Evolutionary conservation across 2,797 vertebrate species (phyloP).

Genomic region (Limosa lapponica): DNA sequence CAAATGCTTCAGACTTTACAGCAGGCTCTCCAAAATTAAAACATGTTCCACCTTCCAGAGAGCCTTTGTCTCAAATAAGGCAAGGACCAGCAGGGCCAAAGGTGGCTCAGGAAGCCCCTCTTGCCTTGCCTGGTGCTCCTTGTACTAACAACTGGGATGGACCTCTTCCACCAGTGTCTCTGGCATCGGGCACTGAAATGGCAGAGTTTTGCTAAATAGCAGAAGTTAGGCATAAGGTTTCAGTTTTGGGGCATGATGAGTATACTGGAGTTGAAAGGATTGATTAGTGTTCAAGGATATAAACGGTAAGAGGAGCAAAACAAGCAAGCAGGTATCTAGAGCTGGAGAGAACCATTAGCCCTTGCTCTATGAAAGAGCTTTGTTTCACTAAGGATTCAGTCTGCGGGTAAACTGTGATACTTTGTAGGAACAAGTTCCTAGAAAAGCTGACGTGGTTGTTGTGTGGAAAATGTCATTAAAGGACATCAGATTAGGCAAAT

Average conservation of each 20-base stretch:
- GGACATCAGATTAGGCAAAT: background rate
- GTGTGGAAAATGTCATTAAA: background rate
- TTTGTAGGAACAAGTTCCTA: background rate
- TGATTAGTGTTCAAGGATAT: background rate
- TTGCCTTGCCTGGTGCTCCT: background rate
- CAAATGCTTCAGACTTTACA: background rate
- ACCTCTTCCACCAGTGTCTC: background rate
- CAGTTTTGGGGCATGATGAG: background rate
- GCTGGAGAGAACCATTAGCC: background rate
- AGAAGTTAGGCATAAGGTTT: background rate
- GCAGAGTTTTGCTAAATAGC: background rate
- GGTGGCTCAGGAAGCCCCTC: background rate
- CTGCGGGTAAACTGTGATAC: background rate
- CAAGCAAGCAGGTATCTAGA: background rate
- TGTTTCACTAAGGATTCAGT: background rate
- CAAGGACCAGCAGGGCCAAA: background rate
- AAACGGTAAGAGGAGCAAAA: background rate
- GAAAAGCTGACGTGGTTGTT: rapidly evolving
- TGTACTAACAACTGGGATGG: background rate
- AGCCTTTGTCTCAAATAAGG: background rate
- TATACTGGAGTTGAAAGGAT: background rate
- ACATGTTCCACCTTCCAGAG: background rate
- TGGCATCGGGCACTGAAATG: background rate
- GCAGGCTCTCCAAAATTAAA: background rate
- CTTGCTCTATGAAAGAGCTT: background rate